Evolutionary conservation across 2,113 vertebrate species (phyloP), one percentile per base, ranked within the genome.

Genomic region (Sylvietta virens): DNA sequence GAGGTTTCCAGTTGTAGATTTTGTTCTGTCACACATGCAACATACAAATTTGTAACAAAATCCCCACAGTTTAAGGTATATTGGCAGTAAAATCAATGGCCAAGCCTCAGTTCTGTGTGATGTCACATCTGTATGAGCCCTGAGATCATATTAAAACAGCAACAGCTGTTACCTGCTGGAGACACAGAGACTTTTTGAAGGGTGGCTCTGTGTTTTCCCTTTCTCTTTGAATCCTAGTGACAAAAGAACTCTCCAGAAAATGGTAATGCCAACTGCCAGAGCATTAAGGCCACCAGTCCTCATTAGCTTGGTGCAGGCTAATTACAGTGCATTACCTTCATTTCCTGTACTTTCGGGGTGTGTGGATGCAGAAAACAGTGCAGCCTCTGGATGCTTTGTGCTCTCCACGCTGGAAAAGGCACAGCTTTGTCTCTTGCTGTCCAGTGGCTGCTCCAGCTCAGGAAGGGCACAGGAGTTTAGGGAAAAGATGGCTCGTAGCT

Each of bases 151-250:
- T 96, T 97, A 96, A 97, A 98, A 95, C 78, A 94, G 73, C 77
- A 96, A 67, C 97, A 98, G 95, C 97, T 98, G 97, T 95, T 97
- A 97, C 91, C 96, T 91, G 92, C 94, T 93, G 94, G 89, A 92
- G 73, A 40, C 33, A n/a, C 80, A 18, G 22, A 81, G 94, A 62
- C 78, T 94, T 96, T 90, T 91, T 54, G 80, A 90, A 94, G 64
- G 72, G 79, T 91, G 60, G 47, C 47, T 90, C 77, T 3, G 1
- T 83, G 24, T 69, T 96, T 94, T 89, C 77, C 44, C 19, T 91
- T 65, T 37, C 44, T 53, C 16, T 60, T 28, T 65, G 72, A 45
- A 78, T 94, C 87, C 82, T 50, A 17, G 56, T 69, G 70, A 94
- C 81, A 89, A 66, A 97, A 90, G 56, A 81, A 53, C 83, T 77